A percentile compares a stretch with the other conserved stretches of the same genome.
Evolutionary conservation across 2,888 invertebrate species (phyloP).

Genomic region (Cerastis rubricosa): DNA sequence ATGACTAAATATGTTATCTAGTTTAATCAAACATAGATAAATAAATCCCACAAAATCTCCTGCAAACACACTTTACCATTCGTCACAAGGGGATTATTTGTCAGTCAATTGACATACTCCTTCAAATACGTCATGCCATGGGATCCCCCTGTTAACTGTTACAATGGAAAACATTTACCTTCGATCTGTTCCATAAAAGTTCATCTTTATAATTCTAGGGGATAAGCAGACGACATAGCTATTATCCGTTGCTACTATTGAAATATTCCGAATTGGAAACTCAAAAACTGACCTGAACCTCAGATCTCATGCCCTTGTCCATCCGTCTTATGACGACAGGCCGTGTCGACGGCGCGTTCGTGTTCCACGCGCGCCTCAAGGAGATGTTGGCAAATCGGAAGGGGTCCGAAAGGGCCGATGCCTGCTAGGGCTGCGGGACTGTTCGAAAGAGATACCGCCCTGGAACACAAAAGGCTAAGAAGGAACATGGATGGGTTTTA

Average conservation of each 20-base stretch:
- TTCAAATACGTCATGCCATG: slow-evolving; percentile 19
- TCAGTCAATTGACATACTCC: slow-evolving; percentile 10
- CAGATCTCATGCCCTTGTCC: too few species aligned
- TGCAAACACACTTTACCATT: slow-evolving; percentile 21
- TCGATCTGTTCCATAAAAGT: slow-evolving; percentile 26
- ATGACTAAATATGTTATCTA: background rate
- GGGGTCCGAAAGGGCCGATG: too few species aligned
- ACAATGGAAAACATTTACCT: slow-evolving; percentile 4
- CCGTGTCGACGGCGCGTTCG: too few species aligned
- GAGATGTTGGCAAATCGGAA: too few species aligned
- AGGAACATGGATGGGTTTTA: too few species aligned
- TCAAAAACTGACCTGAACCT: too few species aligned
- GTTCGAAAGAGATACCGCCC: too few species aligned
- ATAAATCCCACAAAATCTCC: slow-evolving; percentile 11
- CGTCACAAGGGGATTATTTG: background rate
- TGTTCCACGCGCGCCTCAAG: too few species aligned
- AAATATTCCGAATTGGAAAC: too few species aligned
- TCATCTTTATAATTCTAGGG: slow-evolving; percentile 20
- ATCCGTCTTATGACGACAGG: too few species aligned
- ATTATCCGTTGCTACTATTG: background rate
- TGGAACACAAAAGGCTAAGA: too few species aligned
- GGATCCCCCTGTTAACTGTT: slow-evolving; percentile 15
- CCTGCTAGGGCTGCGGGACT: too few species aligned
- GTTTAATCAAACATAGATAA: slow-evolving; percentile 12
- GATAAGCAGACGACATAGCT: background rate